Conservation (phyloP, 2,888 invertebrate species). For the Nymphalis c-album region DNA sequence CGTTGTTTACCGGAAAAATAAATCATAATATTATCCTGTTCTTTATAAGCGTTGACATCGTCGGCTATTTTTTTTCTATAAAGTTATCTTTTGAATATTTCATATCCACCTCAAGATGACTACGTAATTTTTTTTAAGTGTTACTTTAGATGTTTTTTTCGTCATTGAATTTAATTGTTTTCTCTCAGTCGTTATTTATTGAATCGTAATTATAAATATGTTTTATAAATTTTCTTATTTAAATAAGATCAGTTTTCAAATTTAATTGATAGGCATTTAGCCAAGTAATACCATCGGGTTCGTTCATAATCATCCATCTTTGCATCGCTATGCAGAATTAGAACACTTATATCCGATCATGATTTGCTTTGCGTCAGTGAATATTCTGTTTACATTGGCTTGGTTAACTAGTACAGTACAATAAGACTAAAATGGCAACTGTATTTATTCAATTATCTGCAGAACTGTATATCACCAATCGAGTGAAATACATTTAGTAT, state of each 20-base stretch:
- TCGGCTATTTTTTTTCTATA: slow-evolving; percentile 9
- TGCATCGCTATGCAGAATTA: slow-evolving; percentile 31
- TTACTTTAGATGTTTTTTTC: not conserved
- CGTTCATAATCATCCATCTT: slow-evolving; percentile 33
- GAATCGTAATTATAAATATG: no score
- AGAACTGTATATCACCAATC: not conserved
- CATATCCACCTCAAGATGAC: not conserved
- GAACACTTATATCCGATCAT: slow-evolving; percentile 35
- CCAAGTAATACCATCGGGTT: slow-evolving; percentile 24
- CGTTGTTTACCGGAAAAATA: slow-evolving; percentile 30
- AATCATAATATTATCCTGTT: slow-evolving; percentile 21
- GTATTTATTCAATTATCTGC: not conserved
- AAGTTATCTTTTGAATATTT: slow-evolving; percentile 14
- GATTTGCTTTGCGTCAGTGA: slow-evolving; percentile 34
- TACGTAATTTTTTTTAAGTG: not conserved
- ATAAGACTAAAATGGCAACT: slow-evolving; percentile 15
- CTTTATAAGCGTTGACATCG: slow-evolving; percentile 11
- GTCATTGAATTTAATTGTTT: not conserved
- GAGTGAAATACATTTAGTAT: not conserved
- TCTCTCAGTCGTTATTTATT: not conserved
- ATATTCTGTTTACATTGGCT: slow-evolving; percentile 38
- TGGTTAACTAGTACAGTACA: slow-evolving; percentile 22
- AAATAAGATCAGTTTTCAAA: slow-evolving; percentile 4
- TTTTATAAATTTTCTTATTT: not conserved
- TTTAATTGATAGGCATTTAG: slow-evolving; percentile 29